These are phyloP conservation scores for Heliconius sara DNA, from an alignment of 2,888 invertebrate genomes.

Conservation along the genomic window DNA sequence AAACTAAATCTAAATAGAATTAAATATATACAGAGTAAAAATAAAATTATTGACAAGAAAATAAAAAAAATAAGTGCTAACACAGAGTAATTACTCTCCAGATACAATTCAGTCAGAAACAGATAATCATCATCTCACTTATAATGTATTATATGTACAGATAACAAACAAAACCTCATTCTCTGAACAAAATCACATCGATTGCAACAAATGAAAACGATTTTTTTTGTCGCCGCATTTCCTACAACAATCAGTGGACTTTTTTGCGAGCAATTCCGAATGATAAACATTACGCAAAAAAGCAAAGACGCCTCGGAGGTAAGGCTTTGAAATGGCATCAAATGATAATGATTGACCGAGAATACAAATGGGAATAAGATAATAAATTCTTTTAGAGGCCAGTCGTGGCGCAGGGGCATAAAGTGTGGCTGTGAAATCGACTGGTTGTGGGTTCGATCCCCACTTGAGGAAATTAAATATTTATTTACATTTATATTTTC, in stretches of 20 bases:
- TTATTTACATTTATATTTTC: neutral
- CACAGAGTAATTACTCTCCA: slow-evolving; percentile 2
- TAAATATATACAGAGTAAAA: neutral
- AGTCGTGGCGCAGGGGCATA: neutral
- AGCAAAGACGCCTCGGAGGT: slow-evolving; percentile 44
- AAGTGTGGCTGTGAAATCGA: neutral
- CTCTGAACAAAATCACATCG: slow-evolving; percentile 23
- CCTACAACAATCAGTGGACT: slow-evolving; percentile 51
- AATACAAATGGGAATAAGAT: neutral
- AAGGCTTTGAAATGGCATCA: slow-evolving; percentile 14
- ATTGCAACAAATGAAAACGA: slow-evolving; percentile 41
- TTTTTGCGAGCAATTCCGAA: slow-evolving; percentile 52
- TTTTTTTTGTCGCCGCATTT: slow-evolving; percentile 51
- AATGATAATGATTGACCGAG: neutral
- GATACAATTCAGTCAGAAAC: neutral
- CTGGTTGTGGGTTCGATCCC: neutral
- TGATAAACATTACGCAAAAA: slow-evolving; percentile 54
- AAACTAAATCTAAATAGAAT: neutral
- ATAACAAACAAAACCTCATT: slow-evolving; percentile 26
- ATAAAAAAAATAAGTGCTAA: neutral
- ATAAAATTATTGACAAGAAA: neutral
- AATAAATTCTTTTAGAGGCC: neutral
- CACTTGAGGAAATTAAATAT: neutral
- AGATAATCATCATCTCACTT: slow-evolving; percentile 12
- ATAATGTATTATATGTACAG: neutral